These are phyloP conservation scores for Propithecus perrieri DNA, from an alignment of 2,797 vertebrate species.

Conservation along the genomic window DNA sequence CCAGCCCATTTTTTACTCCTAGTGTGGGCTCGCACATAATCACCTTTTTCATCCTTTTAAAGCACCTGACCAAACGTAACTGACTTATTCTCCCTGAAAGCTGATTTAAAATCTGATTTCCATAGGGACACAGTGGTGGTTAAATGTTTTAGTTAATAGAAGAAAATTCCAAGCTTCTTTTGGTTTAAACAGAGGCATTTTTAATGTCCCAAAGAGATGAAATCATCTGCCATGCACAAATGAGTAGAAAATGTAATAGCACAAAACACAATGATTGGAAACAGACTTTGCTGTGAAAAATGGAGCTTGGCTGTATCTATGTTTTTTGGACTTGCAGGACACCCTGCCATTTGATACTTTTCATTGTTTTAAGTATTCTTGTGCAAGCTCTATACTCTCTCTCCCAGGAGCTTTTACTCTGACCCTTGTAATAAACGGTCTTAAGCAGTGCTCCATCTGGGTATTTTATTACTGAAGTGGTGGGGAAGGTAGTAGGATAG, in stretches of 20 bases:
- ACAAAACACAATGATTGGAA: not conserved
- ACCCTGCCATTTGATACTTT: not conserved
- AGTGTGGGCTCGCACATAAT: not conserved
- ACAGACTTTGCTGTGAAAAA: not conserved
- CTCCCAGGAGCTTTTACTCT: not conserved
- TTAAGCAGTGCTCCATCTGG: not conserved
- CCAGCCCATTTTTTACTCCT: not conserved
- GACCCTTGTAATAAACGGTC: not conserved
- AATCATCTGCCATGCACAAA: not conserved
- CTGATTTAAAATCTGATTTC: conserved; percentile 43
- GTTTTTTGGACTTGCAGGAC: not conserved
- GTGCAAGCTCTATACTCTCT: not conserved
- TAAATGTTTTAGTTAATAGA: conserved; percentile 38
- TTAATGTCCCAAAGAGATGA: not conserved
- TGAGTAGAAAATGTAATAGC: not conserved
- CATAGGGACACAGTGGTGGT: not conserved
- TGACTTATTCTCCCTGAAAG: conserved; percentile 7
- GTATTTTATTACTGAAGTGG: not conserved
- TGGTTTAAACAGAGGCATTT: not conserved
- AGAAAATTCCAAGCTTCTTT: not conserved
- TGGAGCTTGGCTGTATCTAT: not conserved
- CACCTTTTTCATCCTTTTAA: conserved; percentile 2
- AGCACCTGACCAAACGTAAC: not conserved
- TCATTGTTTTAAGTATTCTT: conserved; percentile 18
- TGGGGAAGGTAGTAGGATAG: not conserved